Evolutionary conservation across 2,888 invertebrate genomes (phyloP), one percentile per base, ranked within the genome.

Genomic region (Nymphalis c-album): DNA sequence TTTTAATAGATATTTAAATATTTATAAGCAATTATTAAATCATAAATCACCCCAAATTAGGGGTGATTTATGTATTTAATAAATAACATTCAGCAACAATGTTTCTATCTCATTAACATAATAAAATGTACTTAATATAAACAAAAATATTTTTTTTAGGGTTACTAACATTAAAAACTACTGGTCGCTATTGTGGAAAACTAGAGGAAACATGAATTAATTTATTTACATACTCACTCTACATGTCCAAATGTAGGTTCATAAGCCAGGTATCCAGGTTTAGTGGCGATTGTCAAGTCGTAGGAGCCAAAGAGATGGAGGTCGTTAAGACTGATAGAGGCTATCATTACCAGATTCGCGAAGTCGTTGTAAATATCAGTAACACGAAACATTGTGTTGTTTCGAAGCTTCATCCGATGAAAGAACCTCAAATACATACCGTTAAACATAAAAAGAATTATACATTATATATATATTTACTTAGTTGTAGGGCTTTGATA

Each of bases 391-490:
- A 61, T 40, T 0, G 90, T 91, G 70, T 83, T 73, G 78, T 90
- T 88, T 0, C 90, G 86, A 0, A 91, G 83, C 67, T 88, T 90
- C 82, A 90, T 78, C 22, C 91, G 88, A 64, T 88, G 85, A 76
- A 91, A 89, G 73, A 90, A 89, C 31, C 91, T 90, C 72, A 26
- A 48, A 64, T 60, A 22, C 35, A 47, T 50, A 20, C 20, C 10
- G 20, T 2, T 50, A 2, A 40, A 51, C 18, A 50, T 18, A 17
- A 16, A 47, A 45, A 22, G 20, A 18, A 40, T 40, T 40, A 40
- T 31, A 31, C 6, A 6, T 6, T 6, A 26, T 26, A 4, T 31
- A 31, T 31, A 31, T 6, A 31, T 31, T 31, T 31, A 31, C 26
- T 5, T 31, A 6, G 6, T 31, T 31, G 26, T 31, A 31, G 5